Conservation (phyloP, 2,797 vertebrate species). For the Coranthus polyacanthus region DNA sequence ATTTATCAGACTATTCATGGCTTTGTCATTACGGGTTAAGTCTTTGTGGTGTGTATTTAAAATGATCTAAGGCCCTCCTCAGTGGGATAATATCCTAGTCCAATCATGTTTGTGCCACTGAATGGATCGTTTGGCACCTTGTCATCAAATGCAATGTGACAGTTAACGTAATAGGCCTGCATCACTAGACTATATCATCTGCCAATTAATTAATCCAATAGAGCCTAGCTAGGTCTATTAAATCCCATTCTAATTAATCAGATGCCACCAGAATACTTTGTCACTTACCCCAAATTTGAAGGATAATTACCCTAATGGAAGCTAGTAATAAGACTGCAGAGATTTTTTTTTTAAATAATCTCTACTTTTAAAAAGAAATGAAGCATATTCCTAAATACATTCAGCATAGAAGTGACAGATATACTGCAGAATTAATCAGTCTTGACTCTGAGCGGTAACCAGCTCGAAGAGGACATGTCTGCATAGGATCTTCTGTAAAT, state of each 20-base stretch:
- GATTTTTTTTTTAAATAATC: constrained; percentile 32
- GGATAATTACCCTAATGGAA: constrained; percentile 74
- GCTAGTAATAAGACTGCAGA: constrained; percentile 44
- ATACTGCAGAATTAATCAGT: constrained; percentile 54
- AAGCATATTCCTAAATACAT: constrained; percentile 40
- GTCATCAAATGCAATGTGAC: constrained; percentile 63
- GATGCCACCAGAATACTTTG: constrained; percentile 67
- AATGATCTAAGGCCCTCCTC: constrained; percentile 48
- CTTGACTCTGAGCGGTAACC: constrained; percentile 22
- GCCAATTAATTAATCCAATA: constrained; percentile 74
- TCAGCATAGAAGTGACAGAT: constrained; percentile 40
- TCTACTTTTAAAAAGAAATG: constrained; percentile 59
- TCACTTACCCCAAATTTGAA: constrained; percentile 70
- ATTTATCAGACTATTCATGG: constrained; percentile 44
- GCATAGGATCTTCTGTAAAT: constrained; percentile 27
- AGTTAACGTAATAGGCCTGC: constrained; percentile 58
- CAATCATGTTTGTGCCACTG: constrained; percentile 61
- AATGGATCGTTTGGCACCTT: constrained; percentile 59
- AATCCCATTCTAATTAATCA: constrained; percentile 73
- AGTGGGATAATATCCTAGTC: constrained; percentile 40
- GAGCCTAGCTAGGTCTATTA: constrained; percentile 63
- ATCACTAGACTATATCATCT: constrained; percentile 65
- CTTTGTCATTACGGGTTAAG: constrained; percentile 47
- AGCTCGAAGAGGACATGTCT: constrained; percentile 30
- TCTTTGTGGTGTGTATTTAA: constrained; percentile 42